Evolutionary conservation across 2,113 vertebrate genomes (phyloP).

Genomic region (Planiliza haematocheilus): DNA sequence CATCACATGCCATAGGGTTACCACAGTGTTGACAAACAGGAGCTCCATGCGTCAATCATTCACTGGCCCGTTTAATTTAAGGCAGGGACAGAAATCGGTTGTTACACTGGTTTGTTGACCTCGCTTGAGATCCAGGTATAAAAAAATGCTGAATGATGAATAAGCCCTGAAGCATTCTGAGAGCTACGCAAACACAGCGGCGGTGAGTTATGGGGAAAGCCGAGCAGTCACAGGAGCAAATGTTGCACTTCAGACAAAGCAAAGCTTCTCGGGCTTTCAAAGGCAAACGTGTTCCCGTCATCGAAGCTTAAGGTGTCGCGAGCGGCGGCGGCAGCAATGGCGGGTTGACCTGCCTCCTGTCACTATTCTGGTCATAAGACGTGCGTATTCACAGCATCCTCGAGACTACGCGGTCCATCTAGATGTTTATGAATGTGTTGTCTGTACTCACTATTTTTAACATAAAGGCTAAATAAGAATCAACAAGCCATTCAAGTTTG

Average conservation of each 20-base stretch:
- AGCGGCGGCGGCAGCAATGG: not conserved
- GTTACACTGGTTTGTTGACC: slow-evolving; percentile 6
- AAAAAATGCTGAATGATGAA: not conserved
- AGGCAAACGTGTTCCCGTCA: slow-evolving; percentile 39
- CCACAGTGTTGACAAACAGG: not conserved
- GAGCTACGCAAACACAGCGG: slow-evolving; percentile 15
- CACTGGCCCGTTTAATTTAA: not conserved
- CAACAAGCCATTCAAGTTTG: too few relatives aligned
- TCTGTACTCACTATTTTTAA: not conserved
- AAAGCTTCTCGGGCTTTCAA: not conserved
- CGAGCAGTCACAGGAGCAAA: slow-evolving; percentile 37
- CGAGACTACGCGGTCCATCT: not conserved
- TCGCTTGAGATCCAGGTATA: slow-evolving; percentile 13
- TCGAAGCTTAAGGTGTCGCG: not conserved
- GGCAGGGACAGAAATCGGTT: not conserved
- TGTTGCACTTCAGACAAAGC: slow-evolving; percentile 4
- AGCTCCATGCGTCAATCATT: not conserved
- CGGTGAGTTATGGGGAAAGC: not conserved
- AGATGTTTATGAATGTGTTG: not conserved
- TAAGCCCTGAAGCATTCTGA: not conserved
- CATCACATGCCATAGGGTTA: not conserved
- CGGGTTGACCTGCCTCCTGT: not conserved
- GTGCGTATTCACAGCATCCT: not conserved
- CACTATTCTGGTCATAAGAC: slow-evolving; percentile 20
- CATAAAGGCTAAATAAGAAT: too few relatives aligned